phyloP scores from a whole-genome alignment of 2,888 invertebrate species.

The Lasioglossum calceatum region DNA sequence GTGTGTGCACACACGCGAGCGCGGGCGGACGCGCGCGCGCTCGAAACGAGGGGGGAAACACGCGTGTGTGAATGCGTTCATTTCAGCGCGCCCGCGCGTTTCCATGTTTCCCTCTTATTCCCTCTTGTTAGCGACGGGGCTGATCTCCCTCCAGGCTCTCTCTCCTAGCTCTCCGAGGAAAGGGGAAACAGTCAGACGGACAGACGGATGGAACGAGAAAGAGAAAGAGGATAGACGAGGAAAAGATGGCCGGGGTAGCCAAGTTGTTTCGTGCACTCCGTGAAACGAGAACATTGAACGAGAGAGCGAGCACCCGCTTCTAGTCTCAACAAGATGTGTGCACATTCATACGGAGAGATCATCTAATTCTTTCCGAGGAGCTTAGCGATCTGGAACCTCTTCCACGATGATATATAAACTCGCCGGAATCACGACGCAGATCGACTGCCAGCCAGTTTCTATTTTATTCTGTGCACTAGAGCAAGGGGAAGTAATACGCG shows the following conservation, averaged over 20 bases:
- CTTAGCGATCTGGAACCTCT: not conserved
- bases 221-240: constrained; percentile 10
- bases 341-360: not conserved
- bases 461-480: not conserved
- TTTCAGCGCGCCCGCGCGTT: constrained; percentile 67
- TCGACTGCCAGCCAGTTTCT: not conserved
- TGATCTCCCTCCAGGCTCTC: constrained; percentile 19
- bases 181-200: constrained; percentile 29
- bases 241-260: constrained; percentile 39
- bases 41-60: not conserved
- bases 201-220: constrained; percentile 21
- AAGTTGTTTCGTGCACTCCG: constrained; percentile 40
- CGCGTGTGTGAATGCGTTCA: constrained; percentile 69
- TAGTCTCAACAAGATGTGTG: not conserved
- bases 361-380: not conserved
- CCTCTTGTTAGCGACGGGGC: constrained; percentile 65
- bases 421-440: not conserved
- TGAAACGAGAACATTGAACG: constrained; percentile 30
- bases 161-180: constrained; percentile 16
- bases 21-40: not conserved
- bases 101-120: constrained; percentile 66
- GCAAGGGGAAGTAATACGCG: not conserved
- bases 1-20: constrained; percentile 41
- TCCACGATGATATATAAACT: constrained; percentile 1
- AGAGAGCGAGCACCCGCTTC: constrained; percentile 1